A percentile compares a stretch with the other conserved stretches of the same genome.
These are phyloP conservation scores for Lordiphosa andalusiaca DNA, from an alignment of 2,888 invertebrate species.

Conservation along the genomic window DNA sequence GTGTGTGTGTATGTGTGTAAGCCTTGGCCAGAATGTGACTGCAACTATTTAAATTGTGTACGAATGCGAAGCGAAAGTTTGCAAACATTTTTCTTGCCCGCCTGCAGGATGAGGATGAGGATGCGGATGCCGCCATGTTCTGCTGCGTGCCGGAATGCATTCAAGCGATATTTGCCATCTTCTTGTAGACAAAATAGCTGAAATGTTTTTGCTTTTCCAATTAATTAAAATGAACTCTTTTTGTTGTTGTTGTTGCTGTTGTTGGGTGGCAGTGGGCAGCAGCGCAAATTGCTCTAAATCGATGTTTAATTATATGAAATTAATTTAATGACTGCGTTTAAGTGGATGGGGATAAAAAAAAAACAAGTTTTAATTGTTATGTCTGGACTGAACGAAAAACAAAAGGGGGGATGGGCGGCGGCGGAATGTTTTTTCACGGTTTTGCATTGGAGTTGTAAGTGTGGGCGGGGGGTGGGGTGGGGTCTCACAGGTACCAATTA, in stretches of 20 bases:
- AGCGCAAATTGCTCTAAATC: constrained; percentile 5
- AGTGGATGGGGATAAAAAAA: background rate
- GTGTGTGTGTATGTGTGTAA: constrained; percentile 11
- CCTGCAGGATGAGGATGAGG: constrained; percentile 10
- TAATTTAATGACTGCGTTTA: constrained; percentile 34
- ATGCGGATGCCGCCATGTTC: constrained; percentile 5
- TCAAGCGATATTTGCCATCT: constrained; percentile 35
- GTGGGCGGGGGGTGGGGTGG: too few species aligned
- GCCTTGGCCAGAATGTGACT: constrained; percentile 46
- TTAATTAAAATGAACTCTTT: constrained; percentile 53
- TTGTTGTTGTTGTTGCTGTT: background rate
- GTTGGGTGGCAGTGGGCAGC: background rate
- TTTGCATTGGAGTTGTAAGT: background rate
- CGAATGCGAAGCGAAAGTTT: constrained; percentile 59
- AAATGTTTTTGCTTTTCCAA: constrained; percentile 50
- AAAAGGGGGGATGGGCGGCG: too few species aligned
- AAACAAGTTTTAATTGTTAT: constrained; percentile 7
- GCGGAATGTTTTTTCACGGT: background rate
- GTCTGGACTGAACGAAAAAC: background rate
- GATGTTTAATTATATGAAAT: constrained; percentile 40
- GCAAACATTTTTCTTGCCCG: constrained; percentile 56
- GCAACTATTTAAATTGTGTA: constrained; percentile 68
- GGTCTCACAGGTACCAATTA: constrained; percentile 1
- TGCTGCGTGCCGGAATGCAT: constrained; percentile 35
- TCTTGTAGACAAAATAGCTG: constrained; percentile 46